Conservation (phyloP, 1,140 invertebrate genomes). For the Cherax quadricarinatus region DNA sequence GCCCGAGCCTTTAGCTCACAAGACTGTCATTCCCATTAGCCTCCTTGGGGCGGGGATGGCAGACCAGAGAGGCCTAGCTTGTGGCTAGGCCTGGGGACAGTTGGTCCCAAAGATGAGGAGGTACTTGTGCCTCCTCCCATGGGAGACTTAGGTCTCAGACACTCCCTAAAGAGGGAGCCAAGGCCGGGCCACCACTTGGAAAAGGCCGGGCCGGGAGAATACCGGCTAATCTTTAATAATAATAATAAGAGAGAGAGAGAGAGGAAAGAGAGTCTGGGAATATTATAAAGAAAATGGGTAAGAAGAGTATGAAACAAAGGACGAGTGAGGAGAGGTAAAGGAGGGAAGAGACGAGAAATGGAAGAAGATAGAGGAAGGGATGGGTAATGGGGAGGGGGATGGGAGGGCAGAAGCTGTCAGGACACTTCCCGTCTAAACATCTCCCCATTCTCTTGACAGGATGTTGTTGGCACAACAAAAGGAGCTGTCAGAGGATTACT, state of each 20-base stretch:
- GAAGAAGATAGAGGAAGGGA: neutral
- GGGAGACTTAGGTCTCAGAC: no score
- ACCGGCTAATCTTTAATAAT: no score
- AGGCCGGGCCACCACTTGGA: no score
- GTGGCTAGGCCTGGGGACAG: no score
- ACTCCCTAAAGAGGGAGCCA: no score
- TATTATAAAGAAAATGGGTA: neutral
- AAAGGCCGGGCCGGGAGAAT: no score
- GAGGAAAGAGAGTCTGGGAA: neutral
- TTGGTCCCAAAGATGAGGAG: no score
- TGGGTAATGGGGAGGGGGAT: neutral
- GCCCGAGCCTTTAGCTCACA: no score
- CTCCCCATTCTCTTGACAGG: neutral
- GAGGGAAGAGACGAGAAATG: neutral
- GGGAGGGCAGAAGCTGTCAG: neutral
- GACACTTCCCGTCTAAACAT: neutral
- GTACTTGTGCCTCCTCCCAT: no score
- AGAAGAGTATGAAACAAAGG: neutral
- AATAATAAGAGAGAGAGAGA: neutral
- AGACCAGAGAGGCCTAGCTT: no score
- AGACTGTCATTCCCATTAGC: no score
- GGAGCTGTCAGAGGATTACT: neutral
- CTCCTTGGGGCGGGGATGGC: no score
- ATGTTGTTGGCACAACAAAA: neutral
- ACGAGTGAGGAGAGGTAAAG: neutral